A percentile compares a stretch with the other conserved stretches of the same genome.
These are phyloP conservation scores for Ardeotis arabs DNA, from an alignment of 2,113 vertebrate species.

Conservation along the genomic window DNA sequence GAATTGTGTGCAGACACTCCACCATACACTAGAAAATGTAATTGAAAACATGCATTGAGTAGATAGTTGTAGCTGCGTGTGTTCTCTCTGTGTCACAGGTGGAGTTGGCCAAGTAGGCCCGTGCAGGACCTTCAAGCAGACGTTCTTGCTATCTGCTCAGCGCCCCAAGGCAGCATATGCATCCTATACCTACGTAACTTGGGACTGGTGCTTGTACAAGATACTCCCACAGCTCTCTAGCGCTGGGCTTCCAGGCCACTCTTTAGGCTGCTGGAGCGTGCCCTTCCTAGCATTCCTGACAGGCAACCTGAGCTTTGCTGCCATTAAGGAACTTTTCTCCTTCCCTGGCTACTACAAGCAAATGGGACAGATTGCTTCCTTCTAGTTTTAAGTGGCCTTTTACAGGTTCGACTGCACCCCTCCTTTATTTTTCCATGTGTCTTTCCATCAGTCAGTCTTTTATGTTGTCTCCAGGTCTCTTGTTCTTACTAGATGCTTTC, in stretches of 20 bases:
- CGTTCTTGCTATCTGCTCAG: not conserved
- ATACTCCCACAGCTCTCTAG: not conserved
- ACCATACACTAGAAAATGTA: not conserved
- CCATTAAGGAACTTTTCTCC: not conserved
- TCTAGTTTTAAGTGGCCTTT: not conserved
- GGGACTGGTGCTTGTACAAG: not conserved
- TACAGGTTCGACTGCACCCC: not conserved
- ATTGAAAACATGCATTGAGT: not conserved
- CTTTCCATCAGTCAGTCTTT: not conserved
- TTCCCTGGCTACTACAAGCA: not conserved
- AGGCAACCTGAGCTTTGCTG: not conserved
- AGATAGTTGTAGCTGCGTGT: not conserved
- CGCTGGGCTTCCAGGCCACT: not conserved
- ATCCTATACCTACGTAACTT: not conserved
- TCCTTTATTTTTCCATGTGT: not conserved
- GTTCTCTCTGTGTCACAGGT: not conserved
- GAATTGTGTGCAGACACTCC: not conserved
- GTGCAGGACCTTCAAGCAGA: not conserved
- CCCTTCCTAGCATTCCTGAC: not conserved
- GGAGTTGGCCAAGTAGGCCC: not conserved
- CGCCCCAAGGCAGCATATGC: not conserved
- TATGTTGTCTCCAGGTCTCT: not conserved
- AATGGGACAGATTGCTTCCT: not conserved
- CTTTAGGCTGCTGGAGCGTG: not conserved
- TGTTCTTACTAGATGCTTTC: not conserved